These are phyloP conservation scores for Fragum sueziense DNA, from an alignment of 2,888 invertebrate species.

Conservation along the genomic window DNA sequence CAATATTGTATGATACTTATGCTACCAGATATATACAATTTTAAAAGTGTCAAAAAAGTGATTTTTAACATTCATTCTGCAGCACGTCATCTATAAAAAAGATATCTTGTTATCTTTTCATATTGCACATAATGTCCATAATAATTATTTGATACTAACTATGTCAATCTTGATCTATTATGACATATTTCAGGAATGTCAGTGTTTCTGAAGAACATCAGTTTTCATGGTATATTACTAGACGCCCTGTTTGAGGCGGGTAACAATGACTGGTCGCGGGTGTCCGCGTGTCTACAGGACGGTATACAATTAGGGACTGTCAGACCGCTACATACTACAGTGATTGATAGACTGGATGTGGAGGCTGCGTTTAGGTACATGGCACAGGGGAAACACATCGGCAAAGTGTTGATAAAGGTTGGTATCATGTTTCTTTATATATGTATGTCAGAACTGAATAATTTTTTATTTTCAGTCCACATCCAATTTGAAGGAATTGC, in stretches of 20 bases:
- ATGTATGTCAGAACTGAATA: too few species aligned
- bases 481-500: too few species aligned
- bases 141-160: too few species aligned
- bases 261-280: conserved; percentile 87
- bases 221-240: conserved; percentile 98
- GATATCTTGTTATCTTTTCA: too few species aligned
- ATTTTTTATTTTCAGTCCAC: too few species aligned
- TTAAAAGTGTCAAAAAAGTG: too few species aligned
- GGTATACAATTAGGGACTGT: conserved; percentile 95
- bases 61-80: too few species aligned
- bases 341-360: conserved; percentile 92
- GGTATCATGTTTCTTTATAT: conserved; percentile 10
- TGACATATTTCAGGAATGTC: conserved; percentile 92
- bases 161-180: too few species aligned
- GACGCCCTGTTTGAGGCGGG: conserved; percentile 94
- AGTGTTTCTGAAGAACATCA: conserved; percentile 96
- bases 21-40: too few species aligned
- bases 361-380: conserved; percentile 96
- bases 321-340: conserved; percentile 92
- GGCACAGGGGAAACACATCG: conserved; percentile 98
- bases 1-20: too few species aligned
- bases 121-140: too few species aligned
- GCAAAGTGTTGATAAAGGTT: conserved; percentile 94
- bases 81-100: too few species aligned
- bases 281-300: conserved; percentile 90